Conservation (phyloP, 2,888 invertebrate genomes). For the Drosophila quasianomalipes region DNA sequence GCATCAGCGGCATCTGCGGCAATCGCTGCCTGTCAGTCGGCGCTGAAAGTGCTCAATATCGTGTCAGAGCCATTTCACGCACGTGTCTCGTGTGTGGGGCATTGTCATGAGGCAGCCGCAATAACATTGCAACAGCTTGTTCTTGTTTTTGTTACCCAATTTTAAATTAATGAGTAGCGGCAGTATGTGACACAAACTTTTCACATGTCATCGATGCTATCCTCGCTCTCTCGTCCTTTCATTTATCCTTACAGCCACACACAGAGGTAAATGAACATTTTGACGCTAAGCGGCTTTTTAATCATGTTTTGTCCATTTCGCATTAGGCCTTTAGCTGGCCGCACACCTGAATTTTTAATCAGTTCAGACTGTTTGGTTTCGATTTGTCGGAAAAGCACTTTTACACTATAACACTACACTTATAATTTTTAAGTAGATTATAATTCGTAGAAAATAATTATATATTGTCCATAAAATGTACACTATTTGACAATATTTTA, state of each 20-base stretch:
- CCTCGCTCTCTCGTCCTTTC: background rate
- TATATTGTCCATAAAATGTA: background rate
- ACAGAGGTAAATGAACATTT: conserved; percentile 36
- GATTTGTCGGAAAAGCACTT: background rate
- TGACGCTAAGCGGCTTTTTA: conserved; percentile 57
- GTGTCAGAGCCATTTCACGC: conserved; percentile 63
- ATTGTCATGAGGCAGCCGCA: conserved; percentile 54
- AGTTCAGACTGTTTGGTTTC: conserved; percentile 35
- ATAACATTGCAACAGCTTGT: conserved; percentile 54
- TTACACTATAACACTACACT: conserved; percentile 11
- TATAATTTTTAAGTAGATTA: background rate
- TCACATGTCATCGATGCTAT: conserved; percentile 39
- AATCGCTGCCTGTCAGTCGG: conserved; percentile 47
- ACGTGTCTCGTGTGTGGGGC: conserved; percentile 57
- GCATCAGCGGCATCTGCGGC: conserved; percentile 37
- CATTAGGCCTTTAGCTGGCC: conserved; percentile 30
- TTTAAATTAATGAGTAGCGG: conserved; percentile 75
- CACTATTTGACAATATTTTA: background rate
- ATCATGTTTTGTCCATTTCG: conserved; percentile 43
- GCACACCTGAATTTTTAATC: conserved; percentile 65
- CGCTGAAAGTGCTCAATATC: conserved; percentile 38
- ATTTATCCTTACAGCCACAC: background rate
- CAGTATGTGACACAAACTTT: conserved; percentile 41
- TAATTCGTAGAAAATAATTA: background rate
- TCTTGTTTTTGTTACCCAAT: conserved; percentile 36